phyloP scores from a whole-genome alignment of 1,140 invertebrate species.

The Heliconius hermathena region DNA sequence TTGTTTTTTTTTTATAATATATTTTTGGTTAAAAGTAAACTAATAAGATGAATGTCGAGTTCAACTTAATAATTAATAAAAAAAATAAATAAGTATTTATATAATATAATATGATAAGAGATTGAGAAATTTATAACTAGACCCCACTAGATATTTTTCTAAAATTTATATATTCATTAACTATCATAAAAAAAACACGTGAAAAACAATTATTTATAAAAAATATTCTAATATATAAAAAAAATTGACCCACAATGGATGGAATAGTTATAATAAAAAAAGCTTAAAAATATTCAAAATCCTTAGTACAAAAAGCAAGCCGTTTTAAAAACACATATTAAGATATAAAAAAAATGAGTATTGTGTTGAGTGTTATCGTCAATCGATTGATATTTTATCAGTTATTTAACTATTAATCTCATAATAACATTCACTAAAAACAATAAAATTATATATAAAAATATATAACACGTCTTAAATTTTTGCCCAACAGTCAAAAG shows the following conservation, averaged over 20 bases:
- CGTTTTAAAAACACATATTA: not conserved
- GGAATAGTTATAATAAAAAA: slow-evolving; percentile 10
- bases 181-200: not conserved
- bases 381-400: not conserved
- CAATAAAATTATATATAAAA: not conserved
- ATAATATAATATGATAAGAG: too few relatives aligned
- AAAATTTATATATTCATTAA: not conserved
- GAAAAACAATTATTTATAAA: not conserved
- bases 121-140: too few relatives aligned
- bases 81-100: too few relatives aligned
- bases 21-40: too few relatives aligned
- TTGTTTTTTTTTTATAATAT: too few relatives aligned
- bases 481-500: not conserved
- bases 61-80: too few relatives aligned
- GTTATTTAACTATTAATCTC: not conserved
- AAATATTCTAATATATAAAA: not conserved
- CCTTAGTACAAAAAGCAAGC: not conserved
- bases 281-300: not conserved
- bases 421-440: not conserved
- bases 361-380: not conserved
- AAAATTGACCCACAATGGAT: not conserved
- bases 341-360: too few relatives aligned
- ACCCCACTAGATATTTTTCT: too few relatives aligned
- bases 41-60: too few relatives aligned
- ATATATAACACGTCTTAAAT: not conserved